A percentile compares a stretch with the other conserved stretches of the same genome.
Evolutionary conservation across 2,113 vertebrate species (phyloP).

Genomic region (Indicator indicator): DNA sequence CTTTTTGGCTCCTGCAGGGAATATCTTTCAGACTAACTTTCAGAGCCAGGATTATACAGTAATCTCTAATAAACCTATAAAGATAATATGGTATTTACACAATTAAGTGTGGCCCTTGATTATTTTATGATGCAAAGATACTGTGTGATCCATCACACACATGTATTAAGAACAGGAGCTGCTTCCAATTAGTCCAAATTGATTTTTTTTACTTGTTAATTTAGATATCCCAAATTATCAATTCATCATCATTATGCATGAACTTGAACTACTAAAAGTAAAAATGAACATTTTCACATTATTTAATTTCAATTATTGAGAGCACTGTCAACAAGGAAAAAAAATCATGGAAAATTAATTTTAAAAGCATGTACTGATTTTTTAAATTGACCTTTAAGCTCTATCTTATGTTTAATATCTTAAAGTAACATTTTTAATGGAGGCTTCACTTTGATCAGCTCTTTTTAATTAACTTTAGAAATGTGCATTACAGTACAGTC

Average conservation of each 20-base stretch:
- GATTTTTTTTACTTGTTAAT: slow-evolving; percentile 57
- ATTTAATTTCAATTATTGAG: slow-evolving; percentile 65
- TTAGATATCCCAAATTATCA: slow-evolving; percentile 62
- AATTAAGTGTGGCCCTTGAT: slow-evolving; percentile 29
- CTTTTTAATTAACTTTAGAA: slow-evolving; percentile 70
- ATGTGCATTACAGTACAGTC: slow-evolving; percentile 48
- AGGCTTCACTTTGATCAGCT: slow-evolving; percentile 62
- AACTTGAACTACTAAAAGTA: slow-evolving; percentile 66
- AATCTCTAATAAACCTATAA: slow-evolving; percentile 5
- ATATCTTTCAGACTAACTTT: slow-evolving; percentile 29
- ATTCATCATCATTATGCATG: slow-evolving; percentile 51
- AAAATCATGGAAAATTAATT: slow-evolving; percentile 46
- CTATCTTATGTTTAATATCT: slow-evolving; percentile 67
- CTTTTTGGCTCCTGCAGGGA: slow-evolving; percentile 12
- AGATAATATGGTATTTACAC: slow-evolving; percentile 45
- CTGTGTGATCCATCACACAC: background rate
- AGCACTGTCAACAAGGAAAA: background rate
- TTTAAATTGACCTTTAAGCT: slow-evolving; percentile 63
- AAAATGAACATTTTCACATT: slow-evolving; percentile 64
- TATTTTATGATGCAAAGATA: slow-evolving; percentile 24
- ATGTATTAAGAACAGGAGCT: slow-evolving; percentile 57
- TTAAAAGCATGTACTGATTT: slow-evolving; percentile 41
- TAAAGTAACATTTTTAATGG: slow-evolving; percentile 70
- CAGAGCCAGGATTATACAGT: slow-evolving; percentile 15
- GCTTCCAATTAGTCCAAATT: slow-evolving; percentile 55